These are phyloP conservation scores for Sesamia inferens DNA, from an alignment of 2,888 invertebrate species.

Conservation along the genomic window DNA sequence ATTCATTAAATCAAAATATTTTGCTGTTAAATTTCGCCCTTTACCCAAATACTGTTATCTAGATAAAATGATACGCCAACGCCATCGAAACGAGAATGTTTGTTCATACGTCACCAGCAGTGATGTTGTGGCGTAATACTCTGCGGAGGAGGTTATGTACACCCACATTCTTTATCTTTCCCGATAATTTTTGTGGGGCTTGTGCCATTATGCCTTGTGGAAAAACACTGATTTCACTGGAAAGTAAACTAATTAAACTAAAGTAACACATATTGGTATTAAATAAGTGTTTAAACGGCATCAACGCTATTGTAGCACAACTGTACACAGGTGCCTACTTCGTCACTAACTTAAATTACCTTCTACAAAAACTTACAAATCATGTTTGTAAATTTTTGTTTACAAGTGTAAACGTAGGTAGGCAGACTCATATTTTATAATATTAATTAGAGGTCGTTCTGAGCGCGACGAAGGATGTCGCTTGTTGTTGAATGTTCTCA, in stretches of 20 bases:
- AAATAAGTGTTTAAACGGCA: slow-evolving; percentile 16
- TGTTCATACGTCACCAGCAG: slow-evolving; percentile 60
- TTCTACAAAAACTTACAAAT: slow-evolving; percentile 20
- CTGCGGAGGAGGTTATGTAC: slow-evolving; percentile 51
- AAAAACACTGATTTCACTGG: slow-evolving; percentile 60
- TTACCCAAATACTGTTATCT: slow-evolving; percentile 45
- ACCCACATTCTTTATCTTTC: slow-evolving; percentile 63
- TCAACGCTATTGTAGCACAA: neutral
- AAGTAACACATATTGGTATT: slow-evolving; percentile 8
- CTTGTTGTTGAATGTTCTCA: slow-evolving; percentile 53
- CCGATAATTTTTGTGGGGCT: slow-evolving; percentile 52
- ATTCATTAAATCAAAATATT: slow-evolving; percentile 11
- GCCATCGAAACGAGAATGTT: slow-evolving; percentile 45
- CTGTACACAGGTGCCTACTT: neutral
- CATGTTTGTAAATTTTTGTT: slow-evolving; percentile 32
- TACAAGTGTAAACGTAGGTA: slow-evolving; percentile 22
- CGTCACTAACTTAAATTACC: neutral
- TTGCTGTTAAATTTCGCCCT: slow-evolving; percentile 33
- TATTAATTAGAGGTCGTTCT: slow-evolving; percentile 41
- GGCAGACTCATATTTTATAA: slow-evolving; percentile 33
- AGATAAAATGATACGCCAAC: slow-evolving; percentile 44
- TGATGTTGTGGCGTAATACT: slow-evolving; percentile 62
- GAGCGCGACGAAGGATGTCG: slow-evolving; percentile 46
- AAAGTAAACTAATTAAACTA: slow-evolving; percentile 39
- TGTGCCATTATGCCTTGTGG: slow-evolving; percentile 48